Percentiles rank a stretch among this genome's conserved stretches.
These are phyloP conservation scores for Myiothlypis coronata DNA, from an alignment of 2,797 vertebrate genomes.

Conservation along the genomic window DNA sequence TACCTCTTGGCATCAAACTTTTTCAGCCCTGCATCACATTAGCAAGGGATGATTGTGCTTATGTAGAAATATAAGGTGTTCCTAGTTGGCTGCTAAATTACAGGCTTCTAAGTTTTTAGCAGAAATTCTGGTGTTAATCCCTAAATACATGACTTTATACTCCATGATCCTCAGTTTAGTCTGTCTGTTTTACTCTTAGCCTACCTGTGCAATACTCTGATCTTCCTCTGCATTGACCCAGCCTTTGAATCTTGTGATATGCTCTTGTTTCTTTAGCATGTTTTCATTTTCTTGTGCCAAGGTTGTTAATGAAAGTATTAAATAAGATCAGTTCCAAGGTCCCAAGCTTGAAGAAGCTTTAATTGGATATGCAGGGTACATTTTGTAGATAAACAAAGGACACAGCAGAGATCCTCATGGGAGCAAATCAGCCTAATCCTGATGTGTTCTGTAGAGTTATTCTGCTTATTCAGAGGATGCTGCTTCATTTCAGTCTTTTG, in stretches of 20 bases:
- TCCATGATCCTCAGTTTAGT: neutral
- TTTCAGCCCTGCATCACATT: neutral
- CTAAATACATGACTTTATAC: neutral
- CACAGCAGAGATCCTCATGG: neutral
- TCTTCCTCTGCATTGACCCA: neutral
- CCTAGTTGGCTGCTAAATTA: neutral
- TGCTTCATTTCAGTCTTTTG: neutral
- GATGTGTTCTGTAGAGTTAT: neutral
- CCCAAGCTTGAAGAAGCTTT: slow-evolving; percentile 9
- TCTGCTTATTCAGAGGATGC: neutral
- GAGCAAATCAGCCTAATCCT: slow-evolving; percentile 2
- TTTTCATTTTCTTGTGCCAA: slow-evolving; percentile 40
- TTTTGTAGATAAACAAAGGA: slow-evolving; percentile 32
- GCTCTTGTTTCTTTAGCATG: neutral
- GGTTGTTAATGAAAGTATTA: slow-evolving; percentile 13
- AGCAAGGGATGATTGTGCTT: neutral
- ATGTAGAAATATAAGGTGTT: neutral
- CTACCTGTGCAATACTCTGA: neutral
- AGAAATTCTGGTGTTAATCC: neutral
- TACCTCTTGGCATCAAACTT: neutral
- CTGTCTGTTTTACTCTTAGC: neutral
- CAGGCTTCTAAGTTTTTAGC: neutral
- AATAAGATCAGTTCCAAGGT: slow-evolving; percentile 34
- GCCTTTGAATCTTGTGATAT: slow-evolving; percentile 1
- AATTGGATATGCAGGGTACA: slow-evolving; percentile 19